A percentile compares a stretch with the other conserved stretches of the same genome.
These are phyloP conservation scores for Strongylocentrotus purpuratus DNA, from an alignment of 35 echinoderm and acorn worm genomes.

Conservation along the genomic window DNA sequence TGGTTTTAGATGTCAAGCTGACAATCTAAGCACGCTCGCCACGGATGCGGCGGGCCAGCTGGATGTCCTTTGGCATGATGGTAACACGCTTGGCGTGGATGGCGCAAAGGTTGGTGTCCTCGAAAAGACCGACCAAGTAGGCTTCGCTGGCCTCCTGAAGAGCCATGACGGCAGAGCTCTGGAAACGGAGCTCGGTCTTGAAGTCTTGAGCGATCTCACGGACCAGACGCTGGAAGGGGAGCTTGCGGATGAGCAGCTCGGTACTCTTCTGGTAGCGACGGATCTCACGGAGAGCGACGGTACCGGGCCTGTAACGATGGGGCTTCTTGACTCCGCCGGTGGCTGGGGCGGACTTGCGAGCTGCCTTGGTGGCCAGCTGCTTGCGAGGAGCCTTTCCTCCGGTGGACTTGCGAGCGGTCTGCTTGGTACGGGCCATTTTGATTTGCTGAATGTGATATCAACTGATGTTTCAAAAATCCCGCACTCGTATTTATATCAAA, in stretches of 20 bases:
- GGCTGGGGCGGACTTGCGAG: conserved; percentile 88
- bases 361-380: conserved; percentile 95
- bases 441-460: background rate
- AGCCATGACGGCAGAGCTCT: conserved; percentile 91
- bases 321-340: conserved; percentile 98
- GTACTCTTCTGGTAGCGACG: conserved; percentile 96
- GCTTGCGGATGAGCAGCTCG: conserved; percentile 91
- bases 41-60: conserved; percentile 93
- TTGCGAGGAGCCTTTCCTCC: conserved; percentile 92
- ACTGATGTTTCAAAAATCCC: background rate
- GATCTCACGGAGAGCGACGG: conserved; percentile 91
- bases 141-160: conserved; percentile 96
- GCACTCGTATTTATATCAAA: conserved; percentile 44
- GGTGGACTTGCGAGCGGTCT: conserved; percentile 88
- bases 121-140: conserved; percentile 93
- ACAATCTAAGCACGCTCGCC: conserved; percentile 84
- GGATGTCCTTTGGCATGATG: conserved; percentile 99
- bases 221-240: conserved; percentile 92
- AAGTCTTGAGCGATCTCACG: conserved; percentile 99
- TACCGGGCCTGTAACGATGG: conserved; percentile 93
- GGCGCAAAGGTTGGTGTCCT: conserved; percentile 98
- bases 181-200: conserved; percentile 93
- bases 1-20: background rate
- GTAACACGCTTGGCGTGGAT: conserved; percentile 99
- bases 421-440: conserved; percentile 93